Conservation (phyloP, 2,797 vertebrate species). For the Enoplosus armatus region DNA sequence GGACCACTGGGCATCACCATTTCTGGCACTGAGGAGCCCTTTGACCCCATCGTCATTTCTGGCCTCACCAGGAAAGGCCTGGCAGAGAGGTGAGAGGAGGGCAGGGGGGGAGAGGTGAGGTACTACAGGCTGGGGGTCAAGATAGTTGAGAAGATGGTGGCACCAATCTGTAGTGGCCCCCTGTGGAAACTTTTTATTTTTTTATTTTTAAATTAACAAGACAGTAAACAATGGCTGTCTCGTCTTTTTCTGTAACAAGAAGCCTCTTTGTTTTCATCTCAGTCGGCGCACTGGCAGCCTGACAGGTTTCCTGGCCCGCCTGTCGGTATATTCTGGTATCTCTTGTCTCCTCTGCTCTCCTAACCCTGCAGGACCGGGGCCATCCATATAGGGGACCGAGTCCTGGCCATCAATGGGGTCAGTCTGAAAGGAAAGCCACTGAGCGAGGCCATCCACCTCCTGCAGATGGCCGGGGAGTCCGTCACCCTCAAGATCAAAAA, state of each 20-base stretch:
- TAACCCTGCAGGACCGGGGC: slow-evolving; percentile 91
- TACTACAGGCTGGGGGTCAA: background rate
- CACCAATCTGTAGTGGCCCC: background rate
- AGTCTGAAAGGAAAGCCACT: slow-evolving; percentile 98
- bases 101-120: background rate
- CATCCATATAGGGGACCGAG: slow-evolving; percentile 95
- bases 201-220: slow-evolving; percentile 27
- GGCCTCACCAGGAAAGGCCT: slow-evolving; percentile 96
- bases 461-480: slow-evolving; percentile 96
- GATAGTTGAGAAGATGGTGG: slow-evolving; percentile 25
- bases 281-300: slow-evolving; percentile 55
- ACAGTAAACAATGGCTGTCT: slow-evolving; percentile 62
- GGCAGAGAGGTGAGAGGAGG: slow-evolving; percentile 92
- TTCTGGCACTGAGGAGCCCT: slow-evolving; percentile 97
- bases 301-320: slow-evolving; percentile 34
- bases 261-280: slow-evolving; percentile 66
- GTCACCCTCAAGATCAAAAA: slow-evolving; percentile 99
- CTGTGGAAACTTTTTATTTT: background rate
- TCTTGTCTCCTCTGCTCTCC: slow-evolving; percentile 55
- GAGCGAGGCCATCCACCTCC: slow-evolving; percentile 96
- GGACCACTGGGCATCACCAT: slow-evolving; percentile 98
- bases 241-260: slow-evolving; percentile 60
- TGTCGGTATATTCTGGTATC: slow-evolving; percentile 51
- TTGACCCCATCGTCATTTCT: slow-evolving; percentile 97
- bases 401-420: slow-evolving; percentile 95